These are phyloP conservation scores for Scelioninae gen. 2 DNA, from an alignment of 2,888 invertebrate species.

Conservation along the genomic window DNA sequence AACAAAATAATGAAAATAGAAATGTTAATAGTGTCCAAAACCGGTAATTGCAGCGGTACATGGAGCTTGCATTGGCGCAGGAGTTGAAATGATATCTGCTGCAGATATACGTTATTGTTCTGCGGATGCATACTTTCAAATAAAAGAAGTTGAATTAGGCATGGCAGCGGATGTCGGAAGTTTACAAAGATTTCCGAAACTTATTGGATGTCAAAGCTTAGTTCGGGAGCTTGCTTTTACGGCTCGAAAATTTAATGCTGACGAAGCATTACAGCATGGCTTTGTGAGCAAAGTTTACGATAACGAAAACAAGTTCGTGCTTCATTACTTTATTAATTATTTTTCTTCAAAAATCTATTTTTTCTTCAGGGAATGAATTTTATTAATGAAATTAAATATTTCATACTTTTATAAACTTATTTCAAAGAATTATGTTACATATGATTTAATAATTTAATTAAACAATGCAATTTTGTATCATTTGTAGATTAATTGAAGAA, in stretches of 20 bases:
- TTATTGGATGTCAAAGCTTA: slow-evolving; percentile 91
- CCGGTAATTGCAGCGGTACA: slow-evolving; percentile 94
- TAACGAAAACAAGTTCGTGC: slow-evolving; percentile 80
- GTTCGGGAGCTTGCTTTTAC: slow-evolving; percentile 92
- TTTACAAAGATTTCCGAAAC: slow-evolving; percentile 93
- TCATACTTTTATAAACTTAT: too few relatives aligned
- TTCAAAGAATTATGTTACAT: too few relatives aligned
- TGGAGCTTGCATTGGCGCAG: slow-evolving; percentile 93
- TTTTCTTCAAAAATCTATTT: too few relatives aligned
- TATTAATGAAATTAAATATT: too few relatives aligned
- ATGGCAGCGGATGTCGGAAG: slow-evolving; percentile 97
- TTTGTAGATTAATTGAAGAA: slow-evolving; percentile 81
- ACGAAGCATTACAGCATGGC: slow-evolving; percentile 89
- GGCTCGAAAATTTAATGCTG: slow-evolving; percentile 86
- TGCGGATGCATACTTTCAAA: slow-evolving; percentile 91
- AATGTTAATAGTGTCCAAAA: slow-evolving; percentile 82
- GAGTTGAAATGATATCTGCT: slow-evolving; percentile 90
- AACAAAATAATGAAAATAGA: too few relatives aligned
- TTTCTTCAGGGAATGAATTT: too few relatives aligned
- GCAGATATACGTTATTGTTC: slow-evolving; percentile 95
- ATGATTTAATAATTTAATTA: too few relatives aligned
- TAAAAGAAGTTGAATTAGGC: slow-evolving; percentile 92
- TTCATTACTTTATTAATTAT: too few relatives aligned
- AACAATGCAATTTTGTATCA: not conserved
- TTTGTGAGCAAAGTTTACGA: slow-evolving; percentile 87